Percentiles rank a stretch among this genome's conserved stretches.
Evolutionary conservation across 2,888 invertebrate species (phyloP).

Genomic region (Boloria euphrosyne): DNA sequence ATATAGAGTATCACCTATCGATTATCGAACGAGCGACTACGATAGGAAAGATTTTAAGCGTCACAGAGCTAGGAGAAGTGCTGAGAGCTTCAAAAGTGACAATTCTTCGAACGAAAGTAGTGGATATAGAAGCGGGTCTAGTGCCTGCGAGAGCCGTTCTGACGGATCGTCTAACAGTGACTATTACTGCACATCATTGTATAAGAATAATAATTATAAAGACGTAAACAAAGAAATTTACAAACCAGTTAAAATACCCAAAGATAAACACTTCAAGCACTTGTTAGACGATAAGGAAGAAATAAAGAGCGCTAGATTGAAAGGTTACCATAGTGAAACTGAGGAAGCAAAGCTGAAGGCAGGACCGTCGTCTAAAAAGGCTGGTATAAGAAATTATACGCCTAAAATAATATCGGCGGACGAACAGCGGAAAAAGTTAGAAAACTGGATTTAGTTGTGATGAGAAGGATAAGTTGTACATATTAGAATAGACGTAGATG

Average conservation of each 20-base stretch:
- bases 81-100: conserved; percentile 74
- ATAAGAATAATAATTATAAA: conserved; percentile 79
- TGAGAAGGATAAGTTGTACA: conserved; percentile 76
- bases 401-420: conserved; percentile 86
- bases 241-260: conserved; percentile 76
- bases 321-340: conserved; percentile 66
- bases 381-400: conserved; percentile 86
- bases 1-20: conserved; percentile 54
- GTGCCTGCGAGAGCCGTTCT: conserved; percentile 70
- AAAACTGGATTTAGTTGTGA: conserved; percentile 84
- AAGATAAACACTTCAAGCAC: conserved; percentile 75
- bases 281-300: conserved; percentile 68
- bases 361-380: conserved; percentile 71
- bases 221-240: conserved; percentile 76
- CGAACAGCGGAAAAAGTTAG: conserved; percentile 78
- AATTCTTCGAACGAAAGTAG: conserved; percentile 74
- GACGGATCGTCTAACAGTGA: conserved; percentile 69
- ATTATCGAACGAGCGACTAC: conserved; percentile 58
- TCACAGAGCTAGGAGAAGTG: conserved; percentile 64
- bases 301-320: conserved; percentile 60
- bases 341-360: conserved; percentile 75
- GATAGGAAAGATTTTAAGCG: conserved; percentile 62
- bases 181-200: conserved; percentile 73
- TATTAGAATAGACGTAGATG: conserved; percentile 74
- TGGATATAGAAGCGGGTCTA: conserved; percentile 75